Percentiles rank a stretch among this genome's conserved stretches.
Evolutionary conservation across 2,888 invertebrate species (phyloP).

Genomic region (Liodrosophila aerea): DNA sequence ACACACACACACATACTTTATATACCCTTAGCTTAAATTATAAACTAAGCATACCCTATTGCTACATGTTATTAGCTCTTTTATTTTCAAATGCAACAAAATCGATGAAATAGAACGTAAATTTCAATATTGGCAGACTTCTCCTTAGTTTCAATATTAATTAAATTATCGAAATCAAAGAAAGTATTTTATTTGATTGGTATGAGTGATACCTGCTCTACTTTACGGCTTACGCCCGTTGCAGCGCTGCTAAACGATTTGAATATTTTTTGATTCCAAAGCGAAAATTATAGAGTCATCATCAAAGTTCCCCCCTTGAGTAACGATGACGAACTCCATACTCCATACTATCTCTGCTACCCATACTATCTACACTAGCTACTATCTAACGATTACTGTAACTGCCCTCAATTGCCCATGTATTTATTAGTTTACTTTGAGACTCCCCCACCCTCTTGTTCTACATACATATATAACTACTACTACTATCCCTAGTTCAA

Average conservation of each 20-base stretch:
- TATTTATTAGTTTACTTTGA: background rate
- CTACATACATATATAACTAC: no score
- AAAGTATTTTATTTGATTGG: constrained; percentile 9
- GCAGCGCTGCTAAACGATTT: constrained; percentile 70
- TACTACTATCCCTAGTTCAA: constrained; percentile 19
- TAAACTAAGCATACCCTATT: constrained; percentile 2
- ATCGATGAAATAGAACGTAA: constrained; percentile 28
- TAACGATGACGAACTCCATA: no score
- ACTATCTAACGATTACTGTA: no score
- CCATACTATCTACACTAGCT: no score
- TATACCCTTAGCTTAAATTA: background rate
- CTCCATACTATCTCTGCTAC: no score
- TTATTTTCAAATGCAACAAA: constrained; percentile 49
- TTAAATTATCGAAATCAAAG: background rate
- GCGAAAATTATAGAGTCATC: no score
- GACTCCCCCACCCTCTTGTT: background rate
- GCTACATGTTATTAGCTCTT: background rate
- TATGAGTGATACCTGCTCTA: constrained; percentile 7
- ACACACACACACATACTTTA: no score
- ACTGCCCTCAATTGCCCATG: no score
- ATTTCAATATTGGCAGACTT: background rate
- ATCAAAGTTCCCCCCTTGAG: no score
- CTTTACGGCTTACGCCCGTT: constrained; percentile 59
- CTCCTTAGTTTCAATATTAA: background rate
- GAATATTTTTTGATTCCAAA: background rate